phyloP scores from a whole-genome alignment of 2,797 vertebrate species.

The Harpagifer antarcticus region DNA sequence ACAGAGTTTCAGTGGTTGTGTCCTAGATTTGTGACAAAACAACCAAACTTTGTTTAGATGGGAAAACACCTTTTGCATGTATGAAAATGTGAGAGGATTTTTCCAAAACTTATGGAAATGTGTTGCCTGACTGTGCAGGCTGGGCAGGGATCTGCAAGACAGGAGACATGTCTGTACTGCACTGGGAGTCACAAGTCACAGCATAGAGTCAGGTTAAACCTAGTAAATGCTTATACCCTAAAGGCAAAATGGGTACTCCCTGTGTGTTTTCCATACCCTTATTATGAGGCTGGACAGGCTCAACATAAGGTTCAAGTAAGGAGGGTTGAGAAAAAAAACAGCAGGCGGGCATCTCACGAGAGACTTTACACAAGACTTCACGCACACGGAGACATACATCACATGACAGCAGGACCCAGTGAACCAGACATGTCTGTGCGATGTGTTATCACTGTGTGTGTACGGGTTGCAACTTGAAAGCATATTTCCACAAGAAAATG shows the following conservation, averaged over 20 bases:
- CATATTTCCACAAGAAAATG: constrained; percentile 54
- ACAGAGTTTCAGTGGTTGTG: constrained; percentile 3
- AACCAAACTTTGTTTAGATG: constrained; percentile 30
- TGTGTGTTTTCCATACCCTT: constrained; percentile 22
- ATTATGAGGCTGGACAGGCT: constrained; percentile 22
- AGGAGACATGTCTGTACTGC: constrained; percentile 8
- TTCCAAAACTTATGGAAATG: constrained; percentile 74
- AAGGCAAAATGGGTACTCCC: neutral
- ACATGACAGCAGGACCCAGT: constrained; percentile 59
- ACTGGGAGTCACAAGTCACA: constrained; percentile 28
- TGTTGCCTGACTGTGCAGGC: constrained; percentile 5
- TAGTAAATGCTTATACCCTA: neutral
- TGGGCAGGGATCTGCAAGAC: constrained; percentile 20
- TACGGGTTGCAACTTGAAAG: constrained; percentile 44
- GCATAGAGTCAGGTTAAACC: constrained; percentile 29
- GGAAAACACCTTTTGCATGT: constrained; percentile 66
- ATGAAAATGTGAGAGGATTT: constrained; percentile 66
- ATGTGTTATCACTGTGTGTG: constrained; percentile 37
- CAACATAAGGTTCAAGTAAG: constrained; percentile 33
- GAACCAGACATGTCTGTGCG: constrained; percentile 51
- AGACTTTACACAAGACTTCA: constrained; percentile 45
- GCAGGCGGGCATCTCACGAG: constrained; percentile 43
- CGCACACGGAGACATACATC: constrained; percentile 27
- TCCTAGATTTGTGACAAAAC: constrained; percentile 2
- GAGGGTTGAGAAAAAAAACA: constrained; percentile 14